These are phyloP conservation scores for Diplolepis rosae DNA, from an alignment of 2,888 invertebrate species.

Conservation along the genomic window DNA sequence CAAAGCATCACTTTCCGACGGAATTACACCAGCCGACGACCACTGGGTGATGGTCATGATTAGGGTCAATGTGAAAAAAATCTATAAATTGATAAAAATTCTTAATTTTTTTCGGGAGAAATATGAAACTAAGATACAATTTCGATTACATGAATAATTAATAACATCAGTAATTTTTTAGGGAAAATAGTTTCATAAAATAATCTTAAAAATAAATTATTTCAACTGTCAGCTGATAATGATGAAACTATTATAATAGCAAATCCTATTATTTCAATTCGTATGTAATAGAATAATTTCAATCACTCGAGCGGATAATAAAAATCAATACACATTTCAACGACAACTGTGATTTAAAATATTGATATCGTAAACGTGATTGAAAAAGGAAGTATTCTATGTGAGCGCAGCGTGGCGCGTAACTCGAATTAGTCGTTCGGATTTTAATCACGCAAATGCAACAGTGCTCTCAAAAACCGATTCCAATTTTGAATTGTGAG, in stretches of 20 bases:
- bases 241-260: too few species aligned
- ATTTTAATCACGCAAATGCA: constrained; percentile 39
- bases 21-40: constrained; percentile 40
- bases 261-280: too few species aligned
- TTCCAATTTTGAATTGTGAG: constrained; percentile 29
- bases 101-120: too few species aligned
- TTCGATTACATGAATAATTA: too few species aligned
- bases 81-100: not conserved
- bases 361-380: not conserved
- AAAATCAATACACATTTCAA: not conserved
- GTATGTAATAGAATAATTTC: too few species aligned
- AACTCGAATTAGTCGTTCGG: constrained; percentile 16
- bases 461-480: constrained; percentile 14
- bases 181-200: too few species aligned
- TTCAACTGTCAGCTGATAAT: too few species aligned
- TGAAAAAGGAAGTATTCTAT: not conserved
- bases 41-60: constrained; percentile 38
- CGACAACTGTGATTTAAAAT: not conserved
- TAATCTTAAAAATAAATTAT: too few species aligned
- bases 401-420: not conserved
- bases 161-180: too few species aligned
- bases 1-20: constrained; percentile 39
- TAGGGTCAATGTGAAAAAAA: constrained; percentile 19
- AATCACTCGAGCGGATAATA: not conserved
- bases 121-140: too few species aligned